A percentile compares a stretch with the other conserved stretches of the same genome.
Evolutionary conservation across 2,888 invertebrate species (phyloP).

Genomic region (Mycalesis mineus): DNA sequence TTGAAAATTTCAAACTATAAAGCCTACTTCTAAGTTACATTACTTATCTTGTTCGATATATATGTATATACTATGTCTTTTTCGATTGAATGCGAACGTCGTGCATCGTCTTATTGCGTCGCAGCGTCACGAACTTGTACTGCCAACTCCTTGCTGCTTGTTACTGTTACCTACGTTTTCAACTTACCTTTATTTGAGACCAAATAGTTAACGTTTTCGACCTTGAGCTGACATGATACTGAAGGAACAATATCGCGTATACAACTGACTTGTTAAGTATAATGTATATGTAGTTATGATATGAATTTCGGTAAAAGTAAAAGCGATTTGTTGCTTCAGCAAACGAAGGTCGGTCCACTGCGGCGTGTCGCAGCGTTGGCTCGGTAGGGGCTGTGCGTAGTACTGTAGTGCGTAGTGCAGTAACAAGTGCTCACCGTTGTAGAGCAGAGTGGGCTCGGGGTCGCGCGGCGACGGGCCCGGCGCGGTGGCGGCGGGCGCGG

Average conservation of each 20-base stretch:
- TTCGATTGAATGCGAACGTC: not conserved
- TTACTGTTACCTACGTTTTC: not conserved
- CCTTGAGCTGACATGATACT: no score
- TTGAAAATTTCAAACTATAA: slow-evolving; percentile 9
- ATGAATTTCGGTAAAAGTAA: not conserved
- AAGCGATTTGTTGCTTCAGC: not conserved
- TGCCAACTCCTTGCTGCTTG: not conserved
- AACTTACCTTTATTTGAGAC: not conserved
- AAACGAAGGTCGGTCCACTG: not conserved
- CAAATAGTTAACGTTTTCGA: no score
- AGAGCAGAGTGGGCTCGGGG: slow-evolving; percentile 84
- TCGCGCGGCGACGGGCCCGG: slow-evolving; percentile 85
- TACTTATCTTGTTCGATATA: not conserved
- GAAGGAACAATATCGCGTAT: no score
- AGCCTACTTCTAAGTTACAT: not conserved
- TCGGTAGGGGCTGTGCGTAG: not conserved
- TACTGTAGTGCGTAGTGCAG: not conserved
- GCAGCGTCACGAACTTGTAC: not conserved
- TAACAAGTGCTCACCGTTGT: slow-evolving; percentile 81
- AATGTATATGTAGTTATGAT: not conserved
- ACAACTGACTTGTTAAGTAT: no score
- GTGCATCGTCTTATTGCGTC: not conserved
- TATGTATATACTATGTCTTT: not conserved
- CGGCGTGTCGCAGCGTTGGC: not conserved
- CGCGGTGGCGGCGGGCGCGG: slow-evolving; percentile 76